These are phyloP conservation scores for Chaenogobius annularis DNA, from an alignment of 2,113 vertebrate genomes.

Conservation along the genomic window DNA sequence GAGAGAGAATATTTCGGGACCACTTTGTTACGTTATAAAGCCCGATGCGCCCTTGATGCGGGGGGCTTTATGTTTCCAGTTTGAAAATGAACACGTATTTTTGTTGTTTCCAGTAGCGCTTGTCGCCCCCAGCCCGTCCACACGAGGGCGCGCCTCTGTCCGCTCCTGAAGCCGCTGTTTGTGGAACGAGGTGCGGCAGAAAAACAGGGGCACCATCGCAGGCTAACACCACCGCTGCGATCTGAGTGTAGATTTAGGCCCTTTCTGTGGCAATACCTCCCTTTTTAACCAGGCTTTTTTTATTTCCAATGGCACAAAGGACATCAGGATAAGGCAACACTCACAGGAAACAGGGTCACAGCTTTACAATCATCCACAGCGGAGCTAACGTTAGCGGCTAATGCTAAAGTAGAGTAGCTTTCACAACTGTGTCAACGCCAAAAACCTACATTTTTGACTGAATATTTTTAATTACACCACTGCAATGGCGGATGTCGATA, in stretches of 20 bases:
- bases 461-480: conserved; percentile 6
- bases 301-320: conserved; percentile 13
- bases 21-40: too few species aligned
- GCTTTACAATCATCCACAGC: conserved; percentile 19
- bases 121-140: conserved; percentile 10
- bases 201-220: conserved; percentile 35
- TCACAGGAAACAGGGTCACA: conserved; percentile 21
- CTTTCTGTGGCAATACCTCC: not conserved
- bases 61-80: too few species aligned
- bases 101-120: not conserved
- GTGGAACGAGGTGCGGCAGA: conserved; percentile 63
- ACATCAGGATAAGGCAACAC: conserved; percentile 5
- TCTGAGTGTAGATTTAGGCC: conserved; percentile 29
- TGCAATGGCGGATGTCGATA: conserved; percentile 95
- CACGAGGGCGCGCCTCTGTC: conserved; percentile 43
- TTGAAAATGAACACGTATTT: not conserved
- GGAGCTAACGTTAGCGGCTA: conserved; percentile 46
- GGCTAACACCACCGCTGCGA: conserved; percentile 32
- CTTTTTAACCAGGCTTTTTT: conserved; percentile 14
- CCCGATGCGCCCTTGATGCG: too few species aligned
- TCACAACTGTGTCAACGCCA: conserved; percentile 28
- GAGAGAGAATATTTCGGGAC: too few species aligned
- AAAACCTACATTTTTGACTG: conserved; percentile 23
- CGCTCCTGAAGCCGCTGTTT: conserved; percentile 21
- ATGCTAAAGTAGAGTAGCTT: conserved; percentile 59